Conservation (phyloP, 2,888 invertebrate genomes). For the Priocnemis perturbator region DNA sequence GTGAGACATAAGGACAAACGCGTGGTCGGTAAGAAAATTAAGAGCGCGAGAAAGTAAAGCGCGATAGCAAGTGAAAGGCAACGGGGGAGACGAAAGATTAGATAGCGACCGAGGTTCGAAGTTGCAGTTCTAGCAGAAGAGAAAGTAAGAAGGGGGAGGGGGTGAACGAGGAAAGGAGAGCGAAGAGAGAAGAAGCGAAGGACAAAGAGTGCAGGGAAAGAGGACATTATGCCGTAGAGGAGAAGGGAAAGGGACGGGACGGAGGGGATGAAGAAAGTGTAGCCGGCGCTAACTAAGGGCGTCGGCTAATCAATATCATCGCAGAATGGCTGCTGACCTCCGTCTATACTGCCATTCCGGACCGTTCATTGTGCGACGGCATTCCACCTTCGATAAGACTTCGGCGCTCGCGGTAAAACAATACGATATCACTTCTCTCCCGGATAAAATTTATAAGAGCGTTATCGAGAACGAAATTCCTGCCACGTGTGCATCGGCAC, state of each 20-base stretch:
- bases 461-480: too few relatives aligned
- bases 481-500: slow-evolving; percentile 12
- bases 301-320: slow-evolving; percentile 75
- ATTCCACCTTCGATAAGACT: too few relatives aligned
- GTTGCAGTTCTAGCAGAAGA: slow-evolving; percentile 21
- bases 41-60: slow-evolving; percentile 37
- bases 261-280: slow-evolving; percentile 63
- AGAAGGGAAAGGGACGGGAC: slow-evolving; percentile 36
- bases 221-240: slow-evolving; percentile 21
- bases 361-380: slow-evolving; percentile 44
- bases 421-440: too few relatives aligned
- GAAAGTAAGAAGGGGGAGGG: neutral
- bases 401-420: too few relatives aligned
- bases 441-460: too few relatives aligned
- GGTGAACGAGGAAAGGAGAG: slow-evolving; percentile 13
- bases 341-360: slow-evolving; percentile 36
- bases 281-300: slow-evolving; percentile 74
- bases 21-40: slow-evolving; percentile 11
- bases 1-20: slow-evolving; percentile 27
- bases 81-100: slow-evolving; percentile 20
- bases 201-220: slow-evolving; percentile 32
- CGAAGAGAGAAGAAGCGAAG: slow-evolving; percentile 24
- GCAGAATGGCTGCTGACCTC: slow-evolving; percentile 68
- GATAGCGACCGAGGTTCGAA: slow-evolving; percentile 25
- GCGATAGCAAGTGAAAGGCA: slow-evolving; percentile 28